Percentiles rank a stretch among this genome's conserved stretches.
Conservation (phyloP, 1,140 invertebrate genomes). For the Cyclina sinensis region DNA sequence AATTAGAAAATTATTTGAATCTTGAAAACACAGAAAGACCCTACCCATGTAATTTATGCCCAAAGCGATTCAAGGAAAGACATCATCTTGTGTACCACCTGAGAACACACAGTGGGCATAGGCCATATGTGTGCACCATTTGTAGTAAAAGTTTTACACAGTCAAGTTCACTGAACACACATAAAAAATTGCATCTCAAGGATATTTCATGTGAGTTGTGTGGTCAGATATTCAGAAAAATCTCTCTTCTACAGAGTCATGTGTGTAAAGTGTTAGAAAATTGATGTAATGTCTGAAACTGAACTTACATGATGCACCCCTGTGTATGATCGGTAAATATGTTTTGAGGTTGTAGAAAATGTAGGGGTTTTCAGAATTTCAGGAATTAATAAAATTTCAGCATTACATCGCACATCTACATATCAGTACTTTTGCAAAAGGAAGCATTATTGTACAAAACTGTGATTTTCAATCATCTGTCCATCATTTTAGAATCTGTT, state of each 20-base stretch:
- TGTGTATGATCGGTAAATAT: too few species aligned
- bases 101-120: slow-evolving; percentile 55
- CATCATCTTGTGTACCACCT: slow-evolving; percentile 61
- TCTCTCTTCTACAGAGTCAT: slow-evolving; percentile 19
- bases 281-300: neutral
- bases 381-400: too few species aligned
- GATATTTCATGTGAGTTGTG: slow-evolving; percentile 37
- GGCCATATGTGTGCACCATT: slow-evolving; percentile 48
- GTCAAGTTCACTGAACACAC: slow-evolving; percentile 63
- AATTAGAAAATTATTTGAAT: slow-evolving; percentile 46
- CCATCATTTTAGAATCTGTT: too few species aligned
- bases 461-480: too few species aligned
- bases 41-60: slow-evolving; percentile 55
- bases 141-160: slow-evolving; percentile 55
- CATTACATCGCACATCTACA: too few species aligned
- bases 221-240: slow-evolving; percentile 39
- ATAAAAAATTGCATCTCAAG: slow-evolving; percentile 56
- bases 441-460: too few species aligned
- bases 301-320: too few species aligned
- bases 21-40: slow-evolving; percentile 40
- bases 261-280: neutral
- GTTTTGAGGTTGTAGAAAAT: too few species aligned
- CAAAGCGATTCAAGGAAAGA: slow-evolving; percentile 57
- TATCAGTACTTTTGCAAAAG: too few species aligned
- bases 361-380: too few species aligned